Evolutionary conservation across 1,140 invertebrate species (phyloP).

Genomic region (Bradysia coprophila): DNA sequence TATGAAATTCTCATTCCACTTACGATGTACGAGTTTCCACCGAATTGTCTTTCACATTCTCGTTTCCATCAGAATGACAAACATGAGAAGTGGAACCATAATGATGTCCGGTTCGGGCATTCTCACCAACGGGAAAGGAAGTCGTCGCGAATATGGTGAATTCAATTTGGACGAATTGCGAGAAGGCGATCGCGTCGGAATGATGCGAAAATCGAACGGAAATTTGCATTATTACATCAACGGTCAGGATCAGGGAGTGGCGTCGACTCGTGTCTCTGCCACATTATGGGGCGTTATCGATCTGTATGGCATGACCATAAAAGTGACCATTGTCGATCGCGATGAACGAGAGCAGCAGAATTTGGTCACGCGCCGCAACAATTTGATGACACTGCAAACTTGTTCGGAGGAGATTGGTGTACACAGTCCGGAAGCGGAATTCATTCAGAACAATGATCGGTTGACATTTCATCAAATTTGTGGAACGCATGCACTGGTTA

Average conservation of each 20-base stretch:
- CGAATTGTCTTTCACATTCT: no score
- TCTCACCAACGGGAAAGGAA: constrained; percentile 83
- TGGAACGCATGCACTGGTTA: constrained; percentile 79
- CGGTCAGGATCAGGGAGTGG: constrained; percentile 79
- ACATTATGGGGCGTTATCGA: constrained; percentile 85
- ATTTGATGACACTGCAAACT: constrained; percentile 23
- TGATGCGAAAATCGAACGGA: constrained; percentile 64
- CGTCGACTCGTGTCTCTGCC: constrained; percentile 54
- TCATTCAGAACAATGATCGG: constrained; percentile 36
- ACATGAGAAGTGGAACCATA: constrained; percentile 84
- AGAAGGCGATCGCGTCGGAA: constrained; percentile 75
- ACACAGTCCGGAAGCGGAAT: constrained; percentile 14
- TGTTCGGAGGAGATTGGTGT: constrained; percentile 14
- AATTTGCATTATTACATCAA: constrained; percentile 89
- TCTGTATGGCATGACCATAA: constrained; percentile 92
- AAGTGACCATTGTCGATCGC: constrained; percentile 67
- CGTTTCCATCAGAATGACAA: no score
- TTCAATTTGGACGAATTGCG: constrained; percentile 86
- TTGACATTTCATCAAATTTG: constrained; percentile 78
- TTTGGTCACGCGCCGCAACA: constrained; percentile 47
- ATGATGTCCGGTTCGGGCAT: constrained; percentile 97
- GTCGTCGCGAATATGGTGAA: constrained; percentile 78
- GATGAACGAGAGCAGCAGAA: constrained; percentile 64
- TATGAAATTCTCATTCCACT: no score
- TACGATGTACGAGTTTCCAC: no score